phyloP scores from a whole-genome alignment of 2,113 vertebrate species.

The Desmodus rotundus region DNA sequence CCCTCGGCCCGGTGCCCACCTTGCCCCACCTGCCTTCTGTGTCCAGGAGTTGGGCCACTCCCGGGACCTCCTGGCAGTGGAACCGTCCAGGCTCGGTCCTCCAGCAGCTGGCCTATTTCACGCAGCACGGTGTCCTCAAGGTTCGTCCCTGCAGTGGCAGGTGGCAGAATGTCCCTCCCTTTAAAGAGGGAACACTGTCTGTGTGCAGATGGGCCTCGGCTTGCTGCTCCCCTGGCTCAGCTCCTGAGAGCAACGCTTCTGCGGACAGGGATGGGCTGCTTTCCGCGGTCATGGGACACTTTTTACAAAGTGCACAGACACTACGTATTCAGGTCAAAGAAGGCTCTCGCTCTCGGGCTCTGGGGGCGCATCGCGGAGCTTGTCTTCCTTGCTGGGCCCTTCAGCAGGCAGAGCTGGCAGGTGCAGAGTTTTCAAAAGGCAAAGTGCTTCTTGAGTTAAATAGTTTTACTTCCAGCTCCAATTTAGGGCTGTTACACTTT shows the following conservation, averaged over 20 bases:
- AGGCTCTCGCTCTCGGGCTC: not conserved
- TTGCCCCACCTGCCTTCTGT: rapidly evolving
- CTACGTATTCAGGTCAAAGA: not conserved
- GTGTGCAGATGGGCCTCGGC: rapidly evolving
- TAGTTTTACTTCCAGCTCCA: not conserved
- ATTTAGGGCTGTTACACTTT: not conserved
- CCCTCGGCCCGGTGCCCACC: too few species aligned
- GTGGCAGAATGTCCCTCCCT: not conserved
- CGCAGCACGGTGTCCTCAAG: rapidly evolving
- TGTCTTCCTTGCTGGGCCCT: not conserved
- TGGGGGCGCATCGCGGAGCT: not conserved
- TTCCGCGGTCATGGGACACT: not conserved
- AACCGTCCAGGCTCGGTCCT: rapidly evolving
- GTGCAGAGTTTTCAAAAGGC: too few species aligned
- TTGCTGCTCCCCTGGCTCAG: not conserved
- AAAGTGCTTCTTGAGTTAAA: not conserved
- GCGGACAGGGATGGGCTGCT: too few species aligned
- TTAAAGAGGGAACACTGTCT: not conserved
- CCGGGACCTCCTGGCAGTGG: rapidly evolving
- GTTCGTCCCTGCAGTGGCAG: rapidly evolving
- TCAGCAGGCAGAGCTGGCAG: not conserved
- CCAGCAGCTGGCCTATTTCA: not conserved
- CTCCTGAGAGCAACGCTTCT: rapidly evolving
- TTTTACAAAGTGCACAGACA: not conserved
- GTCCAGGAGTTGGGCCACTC: rapidly evolving